A percentile compares a stretch with the other conserved stretches of the same genome.
phyloP scores from a whole-genome alignment of 2,797 vertebrate species.

The Pteronotus mesoamericanus region DNA sequence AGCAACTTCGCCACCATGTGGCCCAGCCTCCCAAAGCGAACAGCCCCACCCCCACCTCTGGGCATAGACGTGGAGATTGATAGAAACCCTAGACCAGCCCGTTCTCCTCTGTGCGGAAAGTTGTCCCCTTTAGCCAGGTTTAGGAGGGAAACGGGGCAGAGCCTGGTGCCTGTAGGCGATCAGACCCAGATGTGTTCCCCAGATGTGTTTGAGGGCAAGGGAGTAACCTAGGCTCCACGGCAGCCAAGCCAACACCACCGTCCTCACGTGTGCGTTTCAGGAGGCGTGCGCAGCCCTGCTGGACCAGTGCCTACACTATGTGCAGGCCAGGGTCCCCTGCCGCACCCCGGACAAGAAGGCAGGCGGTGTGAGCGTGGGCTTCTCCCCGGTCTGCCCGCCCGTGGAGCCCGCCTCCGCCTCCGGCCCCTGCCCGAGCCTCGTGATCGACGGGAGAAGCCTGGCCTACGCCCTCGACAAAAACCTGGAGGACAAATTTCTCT shows the following conservation, averaged over 20 bases:
- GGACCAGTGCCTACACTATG: slow-evolving; percentile 91
- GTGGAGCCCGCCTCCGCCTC: slow-evolving; percentile 78
- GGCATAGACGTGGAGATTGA: too few relatives aligned
- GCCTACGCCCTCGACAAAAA: slow-evolving; percentile 92
- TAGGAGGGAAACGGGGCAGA: background rate
- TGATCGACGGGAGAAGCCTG: slow-evolving; percentile 95
- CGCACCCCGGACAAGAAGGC: slow-evolving; percentile 75
- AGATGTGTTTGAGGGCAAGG: fast-evolving
- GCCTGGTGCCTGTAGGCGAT: background rate
- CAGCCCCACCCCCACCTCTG: background rate
- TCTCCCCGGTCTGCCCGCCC: slow-evolving; percentile 79
- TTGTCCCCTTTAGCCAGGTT: fast-evolving
- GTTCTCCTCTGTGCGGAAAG: background rate
- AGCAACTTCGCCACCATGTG: fast-evolving
- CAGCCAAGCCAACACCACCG: fast-evolving
- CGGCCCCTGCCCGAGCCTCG: slow-evolving; percentile 88
- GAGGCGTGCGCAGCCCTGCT: slow-evolving; percentile 92
- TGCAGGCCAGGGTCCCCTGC: slow-evolving; percentile 89
- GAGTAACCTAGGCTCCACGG: background rate
- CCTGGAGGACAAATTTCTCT: slow-evolving; percentile 94
- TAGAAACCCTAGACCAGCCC: background rate
- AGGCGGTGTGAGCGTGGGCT: slow-evolving; percentile 78
- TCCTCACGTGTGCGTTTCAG: slow-evolving; percentile 78
- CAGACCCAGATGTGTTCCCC: background rate
- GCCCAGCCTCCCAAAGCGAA: background rate